phyloP scores from a whole-genome alignment of 2,797 vertebrate species.

The Leptoclinus maculatus region DNA sequence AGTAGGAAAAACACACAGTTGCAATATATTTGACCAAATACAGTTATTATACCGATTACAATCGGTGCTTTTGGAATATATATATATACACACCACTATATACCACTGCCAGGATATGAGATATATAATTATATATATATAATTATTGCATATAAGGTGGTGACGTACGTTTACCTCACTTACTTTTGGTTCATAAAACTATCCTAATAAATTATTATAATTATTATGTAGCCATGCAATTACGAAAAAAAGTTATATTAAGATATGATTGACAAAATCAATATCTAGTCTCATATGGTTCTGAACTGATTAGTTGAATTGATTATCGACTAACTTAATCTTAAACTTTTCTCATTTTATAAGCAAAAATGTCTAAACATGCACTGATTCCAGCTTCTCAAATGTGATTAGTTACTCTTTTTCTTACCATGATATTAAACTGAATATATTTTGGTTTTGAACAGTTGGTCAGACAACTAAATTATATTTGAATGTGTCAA shows the following conservation, averaged over 20 bases:
- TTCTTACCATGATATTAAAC: background rate
- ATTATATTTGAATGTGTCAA: background rate
- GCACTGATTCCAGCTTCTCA: background rate
- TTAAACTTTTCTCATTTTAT: background rate
- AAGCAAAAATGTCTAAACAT: background rate
- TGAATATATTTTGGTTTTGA: background rate
- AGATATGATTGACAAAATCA: background rate
- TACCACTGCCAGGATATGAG: too few species aligned
- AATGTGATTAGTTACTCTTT: background rate
- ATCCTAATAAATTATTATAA: background rate
- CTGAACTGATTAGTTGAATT: background rate
- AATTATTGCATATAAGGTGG: too few species aligned
- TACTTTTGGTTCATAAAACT: too few species aligned
- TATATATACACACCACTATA: too few species aligned
- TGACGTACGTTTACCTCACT: too few species aligned
- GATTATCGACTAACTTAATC: background rate
- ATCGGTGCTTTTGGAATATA: background rate
- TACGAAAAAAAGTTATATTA: background rate
- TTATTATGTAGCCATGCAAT: background rate
- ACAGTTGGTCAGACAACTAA: background rate
- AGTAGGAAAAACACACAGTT: background rate
- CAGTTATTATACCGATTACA: background rate
- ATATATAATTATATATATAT: too few species aligned
- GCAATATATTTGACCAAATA: background rate
- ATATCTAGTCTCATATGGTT: background rate